These are phyloP conservation scores for Acronicta leporina DNA, from an alignment of 2,888 invertebrate genomes.

Conservation along the genomic window DNA sequence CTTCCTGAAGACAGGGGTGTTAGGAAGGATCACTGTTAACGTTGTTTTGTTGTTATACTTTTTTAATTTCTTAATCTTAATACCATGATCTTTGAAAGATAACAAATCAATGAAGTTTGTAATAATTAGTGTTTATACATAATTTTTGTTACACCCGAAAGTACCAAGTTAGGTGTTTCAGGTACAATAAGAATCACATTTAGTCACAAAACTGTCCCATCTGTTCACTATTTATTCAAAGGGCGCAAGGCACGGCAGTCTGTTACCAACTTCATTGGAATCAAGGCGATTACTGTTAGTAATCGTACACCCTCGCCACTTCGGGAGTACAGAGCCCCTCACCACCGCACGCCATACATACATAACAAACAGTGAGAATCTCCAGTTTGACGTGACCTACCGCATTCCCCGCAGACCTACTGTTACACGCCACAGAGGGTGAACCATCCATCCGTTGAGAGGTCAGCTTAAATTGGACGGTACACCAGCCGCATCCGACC, in stretches of 20 bases:
- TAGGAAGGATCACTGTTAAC: no score
- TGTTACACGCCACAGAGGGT: conserved; percentile 57
- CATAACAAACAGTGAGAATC: conserved; percentile 60
- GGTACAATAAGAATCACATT: not conserved
- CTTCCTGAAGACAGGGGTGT: conserved; percentile 29
- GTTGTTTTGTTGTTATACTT: no score
- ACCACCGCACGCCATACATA: conserved; percentile 69
- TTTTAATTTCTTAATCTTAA: not conserved
- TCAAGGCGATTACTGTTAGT: conserved; percentile 85
- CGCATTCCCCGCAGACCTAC: conserved; percentile 52
- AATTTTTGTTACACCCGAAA: no score
- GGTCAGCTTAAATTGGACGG: conserved; percentile 51
- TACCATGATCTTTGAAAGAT: not conserved
- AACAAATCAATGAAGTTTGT: no score
- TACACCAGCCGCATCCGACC: conserved; percentile 69
- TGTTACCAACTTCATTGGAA: conserved; percentile 85
- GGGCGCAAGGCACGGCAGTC: conserved; percentile 68
- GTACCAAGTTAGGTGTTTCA: no score
- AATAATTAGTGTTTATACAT: no score
- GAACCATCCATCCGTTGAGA: conserved; percentile 63
- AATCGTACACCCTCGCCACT: conserved; percentile 83
- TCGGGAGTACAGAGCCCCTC: conserved; percentile 68
- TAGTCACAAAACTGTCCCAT: conserved; percentile 33
- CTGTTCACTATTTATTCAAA: conserved; percentile 58
- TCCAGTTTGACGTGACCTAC: conserved; percentile 65